Percentiles rank a stretch among this genome's conserved stretches.
Conservation (phyloP, 1,140 invertebrate genomes). For the Cecropterus lyciades region DNA sequence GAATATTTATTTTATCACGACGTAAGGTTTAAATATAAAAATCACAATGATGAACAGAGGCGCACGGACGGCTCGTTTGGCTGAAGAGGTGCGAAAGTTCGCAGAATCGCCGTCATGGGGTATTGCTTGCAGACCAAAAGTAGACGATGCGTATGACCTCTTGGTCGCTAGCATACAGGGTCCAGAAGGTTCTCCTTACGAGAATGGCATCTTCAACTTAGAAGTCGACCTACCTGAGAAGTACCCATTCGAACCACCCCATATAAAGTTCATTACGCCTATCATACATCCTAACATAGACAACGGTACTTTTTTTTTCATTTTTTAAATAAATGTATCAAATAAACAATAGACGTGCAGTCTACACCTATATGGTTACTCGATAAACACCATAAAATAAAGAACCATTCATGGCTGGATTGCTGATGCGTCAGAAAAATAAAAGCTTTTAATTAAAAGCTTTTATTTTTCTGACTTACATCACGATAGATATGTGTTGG, state of each 20-base stretch:
- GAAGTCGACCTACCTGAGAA: conserved; percentile 89
- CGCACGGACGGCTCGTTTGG: conserved; percentile 26
- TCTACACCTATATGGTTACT: too few species aligned
- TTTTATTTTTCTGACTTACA: too few species aligned
- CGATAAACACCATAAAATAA: too few species aligned
- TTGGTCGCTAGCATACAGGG: conserved; percentile 83
- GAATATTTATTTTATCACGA: not conserved
- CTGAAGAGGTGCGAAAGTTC: conserved; percentile 66
- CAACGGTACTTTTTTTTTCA: conserved; percentile 76
- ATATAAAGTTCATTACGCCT: conserved; percentile 90
- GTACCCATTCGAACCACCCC: conserved; percentile 94
- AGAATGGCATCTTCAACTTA: conserved; percentile 90
- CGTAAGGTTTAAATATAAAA: not conserved
- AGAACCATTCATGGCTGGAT: too few species aligned
- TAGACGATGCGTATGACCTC: conserved; percentile 60
- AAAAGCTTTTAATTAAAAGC: too few species aligned
- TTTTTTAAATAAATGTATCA: too few species aligned
- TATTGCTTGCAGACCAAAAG: conserved; percentile 61
- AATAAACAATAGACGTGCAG: too few species aligned
- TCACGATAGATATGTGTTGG: too few species aligned
- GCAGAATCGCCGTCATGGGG: conserved; percentile 73
- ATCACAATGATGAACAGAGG: not conserved
- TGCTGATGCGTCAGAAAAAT: too few species aligned
- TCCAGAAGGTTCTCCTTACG: conserved; percentile 88
- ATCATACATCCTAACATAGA: conserved; percentile 97